Evolutionary conservation across 2,888 invertebrate species (phyloP), one percentile per base, ranked within the genome.

Genomic region (Epistrophella euchroma): DNA sequence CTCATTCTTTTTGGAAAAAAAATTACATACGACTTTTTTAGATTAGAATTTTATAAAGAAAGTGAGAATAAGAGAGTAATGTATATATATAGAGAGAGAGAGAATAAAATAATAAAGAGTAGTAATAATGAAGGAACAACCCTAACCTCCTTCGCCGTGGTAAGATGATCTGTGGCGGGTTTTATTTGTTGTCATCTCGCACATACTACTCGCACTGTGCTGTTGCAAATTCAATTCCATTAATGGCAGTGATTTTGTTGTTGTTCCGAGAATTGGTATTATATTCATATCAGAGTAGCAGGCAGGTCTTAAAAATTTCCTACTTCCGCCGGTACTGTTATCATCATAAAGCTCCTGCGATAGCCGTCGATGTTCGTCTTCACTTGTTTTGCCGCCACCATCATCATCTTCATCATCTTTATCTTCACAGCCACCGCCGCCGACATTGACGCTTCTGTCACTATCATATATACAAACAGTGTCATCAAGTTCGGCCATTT

Each of bases 91-190:
- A 28, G 45, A 35, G 4, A 64, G 15, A 72, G 40, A 56, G 35
- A 35, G 50, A 52, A 35, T 22, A 52, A 40, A 52, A 35, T 22
- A 52, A 40, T 55, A 37, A 52, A 47, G 10, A 47, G 7, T 45
- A 58, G 32, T 62, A 15, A 52, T 25, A 43, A 37, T 25, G 11
- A 37, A 40, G 28, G 2, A 50, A 66, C 13, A 71, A 45, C 58
- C 86, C 86, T 86, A 82, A 86, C 86, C 86, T 86, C 86, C 82
- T 82, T 86, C 82, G 32, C 82, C 82, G 37, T 86, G 86, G 76
- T 86, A 86, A 15, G 86, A 86, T 82, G 86, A 76, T 64, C 86
- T 55, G 71, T 86, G 82, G 17, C 74, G 77, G 37, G 28, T 25
- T 70, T 74, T 86, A 64, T 68, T 7, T 13, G 58, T 35, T 11